Conservation (phyloP, 1,140 invertebrate genomes). For the Pseudomyrmex flavicornis region DNA sequence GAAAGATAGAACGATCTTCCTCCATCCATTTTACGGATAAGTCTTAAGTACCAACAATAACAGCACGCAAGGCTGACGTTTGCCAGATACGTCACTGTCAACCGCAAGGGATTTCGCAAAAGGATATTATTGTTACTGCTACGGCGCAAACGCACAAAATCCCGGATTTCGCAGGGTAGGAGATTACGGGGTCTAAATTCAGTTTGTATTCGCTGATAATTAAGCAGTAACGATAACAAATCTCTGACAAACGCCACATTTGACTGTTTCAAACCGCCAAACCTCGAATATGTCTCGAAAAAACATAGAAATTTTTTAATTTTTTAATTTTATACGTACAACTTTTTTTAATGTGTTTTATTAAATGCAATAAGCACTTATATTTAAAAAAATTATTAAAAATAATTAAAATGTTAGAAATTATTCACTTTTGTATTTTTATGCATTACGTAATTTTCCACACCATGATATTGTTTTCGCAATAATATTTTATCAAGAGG, state of each 20-base stretch:
- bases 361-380: too few species aligned
- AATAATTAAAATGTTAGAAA: too few species aligned
- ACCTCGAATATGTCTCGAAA: not conserved
- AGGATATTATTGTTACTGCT: slow-evolving; percentile 59
- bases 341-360: too few species aligned
- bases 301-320: slow-evolving; percentile 32
- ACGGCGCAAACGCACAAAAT: slow-evolving; percentile 47
- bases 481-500: too few species aligned
- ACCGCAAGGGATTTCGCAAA: slow-evolving; percentile 49
- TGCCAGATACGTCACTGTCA: slow-evolving; percentile 59
- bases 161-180: slow-evolving; percentile 30
- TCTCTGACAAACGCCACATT: too few species aligned
- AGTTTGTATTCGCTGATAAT: slow-evolving; percentile 35
- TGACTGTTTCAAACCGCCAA: slow-evolving; percentile 1
- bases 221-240: slow-evolving; percentile 56
- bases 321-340: too few species aligned
- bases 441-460: slow-evolving; percentile 1
- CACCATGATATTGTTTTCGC: not conserved
- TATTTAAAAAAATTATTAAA: too few species aligned
- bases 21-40: slow-evolving; percentile 52
- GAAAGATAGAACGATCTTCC: slow-evolving; percentile 44
- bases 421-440: not conserved
- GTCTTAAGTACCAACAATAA: slow-evolving; percentile 66
- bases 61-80: slow-evolving; percentile 36
- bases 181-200: slow-evolving; percentile 15